A percentile compares a stretch with the other conserved stretches of the same genome.
These are phyloP conservation scores for Phyllopteryx taeniolatus DNA, from an alignment of 2,113 vertebrate species.

Conservation along the genomic window DNA sequence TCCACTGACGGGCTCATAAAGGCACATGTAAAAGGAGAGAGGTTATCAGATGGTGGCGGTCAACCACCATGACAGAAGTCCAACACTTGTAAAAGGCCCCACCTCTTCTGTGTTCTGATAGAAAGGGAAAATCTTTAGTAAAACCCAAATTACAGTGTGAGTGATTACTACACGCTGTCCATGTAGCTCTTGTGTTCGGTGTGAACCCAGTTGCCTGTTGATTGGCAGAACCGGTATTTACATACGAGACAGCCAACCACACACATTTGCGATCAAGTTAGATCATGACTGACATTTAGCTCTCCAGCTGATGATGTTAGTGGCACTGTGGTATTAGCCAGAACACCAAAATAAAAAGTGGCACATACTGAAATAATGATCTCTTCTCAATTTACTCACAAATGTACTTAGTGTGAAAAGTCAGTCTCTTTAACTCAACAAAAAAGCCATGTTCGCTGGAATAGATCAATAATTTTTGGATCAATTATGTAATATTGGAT, in stretches of 20 bases:
- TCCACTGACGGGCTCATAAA: conserved; percentile 61
- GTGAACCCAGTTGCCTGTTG: too few species aligned
- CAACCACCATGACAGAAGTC: conserved; percentile 64
- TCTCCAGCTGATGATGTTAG: background rate
- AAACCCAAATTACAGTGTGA: conserved; percentile 65
- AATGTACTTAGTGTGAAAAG: too few species aligned
- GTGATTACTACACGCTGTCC: background rate
- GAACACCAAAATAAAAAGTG: too few species aligned
- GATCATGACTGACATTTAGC: background rate
- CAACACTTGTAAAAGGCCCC: conserved; percentile 56
- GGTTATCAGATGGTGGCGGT: conserved; percentile 71
- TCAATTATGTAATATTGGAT: background rate
- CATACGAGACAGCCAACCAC: too few species aligned
- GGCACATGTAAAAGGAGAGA: conserved; percentile 72
- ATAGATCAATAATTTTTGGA: background rate
- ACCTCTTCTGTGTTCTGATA: conserved; percentile 26
- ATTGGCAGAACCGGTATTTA: too few species aligned
- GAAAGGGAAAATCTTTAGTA: conserved; percentile 54
- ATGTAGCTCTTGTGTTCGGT: too few species aligned
- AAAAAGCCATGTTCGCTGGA: too few species aligned
- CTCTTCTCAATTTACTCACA: too few species aligned
- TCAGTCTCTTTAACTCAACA: too few species aligned
- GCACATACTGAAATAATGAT: too few species aligned
- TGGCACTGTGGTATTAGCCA: too few species aligned
- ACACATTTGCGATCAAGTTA: background rate